Evolutionary conservation across 2,797 vertebrate genomes (phyloP).

Genomic region (Macroramphosus scolopax): DNA sequence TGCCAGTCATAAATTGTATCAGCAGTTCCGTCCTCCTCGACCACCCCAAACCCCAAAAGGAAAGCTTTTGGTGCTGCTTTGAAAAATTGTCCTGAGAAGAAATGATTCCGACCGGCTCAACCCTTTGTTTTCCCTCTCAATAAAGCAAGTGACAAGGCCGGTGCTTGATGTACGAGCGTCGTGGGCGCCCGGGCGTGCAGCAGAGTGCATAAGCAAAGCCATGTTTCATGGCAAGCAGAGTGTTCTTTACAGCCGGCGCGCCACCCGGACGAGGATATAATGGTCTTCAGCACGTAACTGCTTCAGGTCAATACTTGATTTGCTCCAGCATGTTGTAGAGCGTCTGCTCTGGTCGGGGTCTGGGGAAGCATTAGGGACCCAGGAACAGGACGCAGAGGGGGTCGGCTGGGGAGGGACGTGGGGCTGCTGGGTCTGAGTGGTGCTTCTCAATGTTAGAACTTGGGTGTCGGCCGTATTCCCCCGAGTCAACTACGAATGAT

Average conservation of each 20-base stretch:
- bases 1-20: constrained; percentile 89
- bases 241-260: constrained; percentile 90
- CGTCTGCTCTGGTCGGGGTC: constrained; percentile 83
- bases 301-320: constrained; percentile 96
- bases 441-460: constrained; percentile 28
- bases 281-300: constrained; percentile 92
- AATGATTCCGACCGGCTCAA: constrained; percentile 95
- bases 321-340: constrained; percentile 86
- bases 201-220: constrained; percentile 92
- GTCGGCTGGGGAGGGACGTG: constrained; percentile 18
- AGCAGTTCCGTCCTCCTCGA: constrained; percentile 82
- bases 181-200: constrained; percentile 77
- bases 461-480: constrained; percentile 32
- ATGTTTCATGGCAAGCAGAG: constrained; percentile 93
- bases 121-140: constrained; percentile 99
- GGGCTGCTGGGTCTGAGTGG: constrained; percentile 4
- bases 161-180: constrained; percentile 92
- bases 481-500: constrained; percentile 49
- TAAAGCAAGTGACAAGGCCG: constrained; percentile 93
- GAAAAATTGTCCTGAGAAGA: constrained; percentile 96
- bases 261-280: constrained; percentile 95
- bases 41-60: constrained; percentile 86
- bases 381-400: constrained; percentile 55
- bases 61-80: constrained; percentile 90
- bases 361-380: constrained; percentile 88